phyloP scores from a whole-genome alignment of 2,797 vertebrate genomes.

The Potorous gilbertii region DNA sequence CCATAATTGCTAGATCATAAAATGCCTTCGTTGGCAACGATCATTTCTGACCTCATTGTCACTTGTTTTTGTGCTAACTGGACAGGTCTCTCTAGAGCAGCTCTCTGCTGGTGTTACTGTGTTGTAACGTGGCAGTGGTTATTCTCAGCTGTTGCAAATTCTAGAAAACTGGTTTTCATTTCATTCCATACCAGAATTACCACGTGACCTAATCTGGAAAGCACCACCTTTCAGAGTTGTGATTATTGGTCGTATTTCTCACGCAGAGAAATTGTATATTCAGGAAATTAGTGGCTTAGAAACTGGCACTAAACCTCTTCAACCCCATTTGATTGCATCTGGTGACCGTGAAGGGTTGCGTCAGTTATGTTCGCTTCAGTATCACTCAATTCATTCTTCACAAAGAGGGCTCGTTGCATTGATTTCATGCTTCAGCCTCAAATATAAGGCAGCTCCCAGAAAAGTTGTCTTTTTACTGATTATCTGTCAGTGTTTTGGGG shows the following conservation, averaged over 20 bases:
- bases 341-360: neutral
- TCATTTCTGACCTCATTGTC: neutral
- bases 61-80: neutral
- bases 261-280: slow-evolving; percentile 35
- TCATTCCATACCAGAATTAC: neutral
- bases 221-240: slow-evolving; percentile 21
- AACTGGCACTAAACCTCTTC: slow-evolving; percentile 24
- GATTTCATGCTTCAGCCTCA: slow-evolving; percentile 39
- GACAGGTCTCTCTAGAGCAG: neutral
- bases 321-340: slow-evolving; percentile 32
- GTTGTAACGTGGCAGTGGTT: slow-evolving; percentile 6
- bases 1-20: neutral
- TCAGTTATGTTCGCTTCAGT: neutral
- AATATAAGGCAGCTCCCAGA: slow-evolving; percentile 35
- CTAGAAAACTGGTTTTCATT: slow-evolving; percentile 11
- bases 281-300: slow-evolving; percentile 47
- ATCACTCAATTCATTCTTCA: neutral
- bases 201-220: neutral
- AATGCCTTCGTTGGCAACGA: neutral
- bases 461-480: slow-evolving; percentile 29
- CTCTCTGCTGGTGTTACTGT: slow-evolving; percentile 20
- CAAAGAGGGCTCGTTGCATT: neutral
- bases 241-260: neutral
- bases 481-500: slow-evolving; percentile 48
- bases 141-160: slow-evolving; percentile 23